Evolutionary conservation across 2,888 invertebrate species (phyloP).

Genomic region (Chrysopilus asiliformis): DNA sequence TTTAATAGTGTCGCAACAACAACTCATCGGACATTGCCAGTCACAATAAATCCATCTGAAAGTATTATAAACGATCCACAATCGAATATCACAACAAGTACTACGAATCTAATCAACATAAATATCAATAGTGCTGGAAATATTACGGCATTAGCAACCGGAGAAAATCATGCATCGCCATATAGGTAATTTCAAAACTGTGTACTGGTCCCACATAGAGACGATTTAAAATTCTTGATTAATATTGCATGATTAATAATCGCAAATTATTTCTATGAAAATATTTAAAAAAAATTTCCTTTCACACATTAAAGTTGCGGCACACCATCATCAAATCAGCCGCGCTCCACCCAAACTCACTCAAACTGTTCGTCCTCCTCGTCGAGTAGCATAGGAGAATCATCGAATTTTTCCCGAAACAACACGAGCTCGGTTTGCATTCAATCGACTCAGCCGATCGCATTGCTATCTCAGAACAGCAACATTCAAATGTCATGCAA

Average conservation of each 20-base stretch:
- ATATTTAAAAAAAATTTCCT: too few relatives aligned
- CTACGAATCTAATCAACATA: conserved; percentile 36
- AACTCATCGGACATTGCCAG: conserved; percentile 22
- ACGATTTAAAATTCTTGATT: too few relatives aligned
- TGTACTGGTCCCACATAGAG: too few relatives aligned
- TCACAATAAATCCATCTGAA: conserved; percentile 16
- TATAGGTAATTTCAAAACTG: conserved; percentile 23
- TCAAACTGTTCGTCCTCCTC: conserved; percentile 17
- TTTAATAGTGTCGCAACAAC: conserved; percentile 24
- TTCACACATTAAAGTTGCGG: too few relatives aligned
- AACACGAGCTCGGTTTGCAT: conserved; percentile 10
- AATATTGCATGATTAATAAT: too few relatives aligned
- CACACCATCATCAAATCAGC: conserved; percentile 17
- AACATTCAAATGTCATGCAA: conserved; percentile 14
- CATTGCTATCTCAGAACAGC: conserved; percentile 13
- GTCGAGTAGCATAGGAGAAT: conserved; percentile 16
- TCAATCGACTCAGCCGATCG: conserved; percentile 8
- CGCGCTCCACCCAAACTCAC: conserved; percentile 19
- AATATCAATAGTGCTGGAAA: conserved; percentile 36
- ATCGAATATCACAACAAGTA: conserved; percentile 34
- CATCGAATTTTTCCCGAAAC: conserved; percentile 6
- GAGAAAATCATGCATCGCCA: conserved; percentile 35
- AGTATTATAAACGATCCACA: conserved; percentile 17
- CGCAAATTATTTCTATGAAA: too few relatives aligned
- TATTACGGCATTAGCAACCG: conserved; percentile 34